Conservation (phyloP, 1,140 invertebrate genomes). For the Ooceraea biroi region DNA sequence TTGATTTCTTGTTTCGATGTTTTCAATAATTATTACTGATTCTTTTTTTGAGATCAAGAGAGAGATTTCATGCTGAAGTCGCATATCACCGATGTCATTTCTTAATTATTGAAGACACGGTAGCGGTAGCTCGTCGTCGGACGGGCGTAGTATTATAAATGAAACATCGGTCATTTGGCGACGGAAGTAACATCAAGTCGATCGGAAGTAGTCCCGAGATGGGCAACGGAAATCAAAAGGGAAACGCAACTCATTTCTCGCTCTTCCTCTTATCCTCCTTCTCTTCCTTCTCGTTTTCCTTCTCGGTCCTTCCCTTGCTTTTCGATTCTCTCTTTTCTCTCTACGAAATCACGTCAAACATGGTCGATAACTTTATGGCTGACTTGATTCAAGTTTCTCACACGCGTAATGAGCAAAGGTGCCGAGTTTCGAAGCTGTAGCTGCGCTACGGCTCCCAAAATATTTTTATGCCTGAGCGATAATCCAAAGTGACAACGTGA, state of each 20-base stretch:
- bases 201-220: conserved; percentile 55
- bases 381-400: conserved; percentile 29
- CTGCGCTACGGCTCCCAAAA: background rate
- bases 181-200: conserved; percentile 54
- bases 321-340: too few species aligned
- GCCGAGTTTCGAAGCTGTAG: background rate
- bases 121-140: conserved; percentile 15
- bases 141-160: conserved; percentile 41
- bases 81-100: background rate
- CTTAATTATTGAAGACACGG: conserved; percentile 46
- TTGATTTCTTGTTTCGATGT: background rate
- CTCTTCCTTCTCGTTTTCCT: too few species aligned
- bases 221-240: conserved; percentile 46
- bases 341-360: conserved; percentile 26
- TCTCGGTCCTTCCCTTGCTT: too few species aligned
- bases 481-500: background rate
- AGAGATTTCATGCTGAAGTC: background rate
- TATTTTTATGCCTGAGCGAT: conserved; percentile 39
- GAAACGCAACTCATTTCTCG: conserved; percentile 35
- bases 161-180: conserved; percentile 51
- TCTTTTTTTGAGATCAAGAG: too few species aligned
- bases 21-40: conserved; percentile 23
- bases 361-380: conserved; percentile 37
- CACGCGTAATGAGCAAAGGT: conserved; percentile 26
- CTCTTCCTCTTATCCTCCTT: too few species aligned